phyloP scores from a whole-genome alignment of 2,888 invertebrate species.

The Stramonita haemastoma region DNA sequence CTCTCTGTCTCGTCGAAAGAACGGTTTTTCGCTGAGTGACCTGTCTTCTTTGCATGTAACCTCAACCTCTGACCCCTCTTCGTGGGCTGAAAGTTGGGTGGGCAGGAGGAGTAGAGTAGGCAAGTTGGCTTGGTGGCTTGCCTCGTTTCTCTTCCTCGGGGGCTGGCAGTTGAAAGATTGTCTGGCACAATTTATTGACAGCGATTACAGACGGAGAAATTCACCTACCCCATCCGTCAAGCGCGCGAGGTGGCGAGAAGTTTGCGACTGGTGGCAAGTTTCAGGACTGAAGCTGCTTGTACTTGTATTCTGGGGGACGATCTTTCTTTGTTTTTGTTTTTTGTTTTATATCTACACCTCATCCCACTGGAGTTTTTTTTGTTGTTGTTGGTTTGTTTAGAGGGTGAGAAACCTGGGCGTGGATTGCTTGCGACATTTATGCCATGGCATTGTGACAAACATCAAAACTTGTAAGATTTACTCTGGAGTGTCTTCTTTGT shows the following conservation, averaged over 20 bases:
- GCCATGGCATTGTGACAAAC: not conserved
- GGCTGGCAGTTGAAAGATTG: slow-evolving; percentile 40
- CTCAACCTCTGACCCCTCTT: slow-evolving; percentile 36
- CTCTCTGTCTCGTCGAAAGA: not conserved
- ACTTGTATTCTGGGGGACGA: not conserved
- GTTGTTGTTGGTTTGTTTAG: too few relatives aligned
- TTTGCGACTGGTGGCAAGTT: not conserved
- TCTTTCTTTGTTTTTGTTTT: not conserved
- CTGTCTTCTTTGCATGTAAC: slow-evolving; percentile 38
- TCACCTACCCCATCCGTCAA: slow-evolving; percentile 30
- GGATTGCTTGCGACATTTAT: slow-evolving; percentile 3
- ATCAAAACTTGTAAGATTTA: not conserved
- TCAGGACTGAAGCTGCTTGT: not conserved
- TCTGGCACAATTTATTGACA: slow-evolving; percentile 42
- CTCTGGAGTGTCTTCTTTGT: too few relatives aligned
- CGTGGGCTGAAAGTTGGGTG: slow-evolving; percentile 31
- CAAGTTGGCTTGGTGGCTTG: slow-evolving; percentile 36
- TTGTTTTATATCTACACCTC: not conserved
- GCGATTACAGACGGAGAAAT: slow-evolving; percentile 28
- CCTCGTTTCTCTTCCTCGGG: slow-evolving; percentile 21
- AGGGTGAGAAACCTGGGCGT: not conserved
- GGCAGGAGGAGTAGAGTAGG: slow-evolving; percentile 31
- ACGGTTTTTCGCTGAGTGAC: not conserved
- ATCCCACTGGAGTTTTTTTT: not conserved
- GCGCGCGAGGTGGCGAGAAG: not conserved